These are phyloP conservation scores for Peribatodes rhomboidaria DNA, from an alignment of 2,888 invertebrate genomes.

Conservation along the genomic window DNA sequence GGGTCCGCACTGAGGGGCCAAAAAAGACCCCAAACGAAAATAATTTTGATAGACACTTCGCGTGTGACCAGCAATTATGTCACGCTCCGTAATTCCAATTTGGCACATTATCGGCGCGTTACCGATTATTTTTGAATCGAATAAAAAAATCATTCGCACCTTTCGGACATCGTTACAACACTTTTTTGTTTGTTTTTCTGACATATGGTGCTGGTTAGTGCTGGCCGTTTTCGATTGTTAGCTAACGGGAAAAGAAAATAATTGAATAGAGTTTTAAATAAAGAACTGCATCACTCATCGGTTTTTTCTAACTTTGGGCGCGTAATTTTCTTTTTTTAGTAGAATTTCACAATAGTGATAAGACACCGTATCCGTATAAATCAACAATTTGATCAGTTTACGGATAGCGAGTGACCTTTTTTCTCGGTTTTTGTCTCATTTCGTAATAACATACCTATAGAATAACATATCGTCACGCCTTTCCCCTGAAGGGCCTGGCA, in stretches of 20 bases:
- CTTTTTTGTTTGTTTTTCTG: conserved; percentile 56
- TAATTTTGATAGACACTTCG: conserved; percentile 86
- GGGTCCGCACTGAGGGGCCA: conserved; percentile 73
- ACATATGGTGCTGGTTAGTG: conserved; percentile 57
- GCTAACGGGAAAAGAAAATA: not conserved
- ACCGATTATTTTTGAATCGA: conserved; percentile 74
- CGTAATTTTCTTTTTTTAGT: not conserved
- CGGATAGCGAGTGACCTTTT: too few relatives aligned
- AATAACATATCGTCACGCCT: too few relatives aligned
- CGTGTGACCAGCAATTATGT: conserved; percentile 81
- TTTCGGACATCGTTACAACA: conserved; percentile 73
- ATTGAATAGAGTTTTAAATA: not conserved
- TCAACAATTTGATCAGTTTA: too few relatives aligned
- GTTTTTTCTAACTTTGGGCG: conserved; percentile 9
- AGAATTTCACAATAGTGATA: not conserved
- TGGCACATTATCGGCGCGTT: conserved; percentile 82
- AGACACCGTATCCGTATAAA: not conserved
- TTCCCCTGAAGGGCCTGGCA: too few relatives aligned
- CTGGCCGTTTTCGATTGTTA: conserved; percentile 11
- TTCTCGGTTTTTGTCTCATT: not conserved
- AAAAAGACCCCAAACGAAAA: conserved; percentile 75
- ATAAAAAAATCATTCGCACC: conserved; percentile 77
- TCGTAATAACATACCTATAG: too few relatives aligned
- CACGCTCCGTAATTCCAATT: conserved; percentile 76
- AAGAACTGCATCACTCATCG: conserved; percentile 5